A percentile compares a stretch with the other conserved stretches of the same genome.
Conservation (phyloP, 2,888 invertebrate species). For the Selenia dentaria region DNA sequence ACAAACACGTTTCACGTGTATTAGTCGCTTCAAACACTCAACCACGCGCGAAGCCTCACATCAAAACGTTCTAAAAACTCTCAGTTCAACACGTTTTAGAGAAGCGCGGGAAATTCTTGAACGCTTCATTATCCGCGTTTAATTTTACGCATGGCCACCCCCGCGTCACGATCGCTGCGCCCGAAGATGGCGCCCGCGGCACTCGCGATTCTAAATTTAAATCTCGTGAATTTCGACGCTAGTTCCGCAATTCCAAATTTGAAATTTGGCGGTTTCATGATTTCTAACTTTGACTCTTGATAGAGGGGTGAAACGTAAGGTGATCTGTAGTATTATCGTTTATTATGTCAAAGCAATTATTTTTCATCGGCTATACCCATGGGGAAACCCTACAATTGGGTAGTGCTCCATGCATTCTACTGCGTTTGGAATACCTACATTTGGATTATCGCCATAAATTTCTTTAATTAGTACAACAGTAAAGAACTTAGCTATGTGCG, state of each 20-base stretch:
- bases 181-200: slow-evolving; percentile 47
- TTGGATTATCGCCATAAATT: too few relatives aligned
- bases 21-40: slow-evolving; percentile 7
- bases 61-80: slow-evolving; percentile 29
- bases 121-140: slow-evolving; percentile 79
- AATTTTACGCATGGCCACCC: slow-evolving; percentile 82
- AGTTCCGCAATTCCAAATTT: slow-evolving; percentile 34
- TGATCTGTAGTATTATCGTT: slow-evolving; percentile 11
- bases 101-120: slow-evolving; percentile 32
- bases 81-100: slow-evolving; percentile 63
- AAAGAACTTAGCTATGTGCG: too few relatives aligned
- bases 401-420: too few relatives aligned
- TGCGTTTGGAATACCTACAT: too few relatives aligned
- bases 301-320: slow-evolving; percentile 17
- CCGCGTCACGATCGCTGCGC: slow-evolving; percentile 55
- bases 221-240: slow-evolving; percentile 51
- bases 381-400: too few relatives aligned
- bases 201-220: slow-evolving; percentile 53
- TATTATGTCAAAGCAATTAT: too few relatives aligned
- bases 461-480: too few relatives aligned
- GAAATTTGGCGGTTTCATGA: slow-evolving; percentile 28
- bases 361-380: too few relatives aligned
- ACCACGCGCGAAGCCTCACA: slow-evolving; percentile 9
- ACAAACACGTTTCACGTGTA: background rate
- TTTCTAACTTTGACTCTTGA: slow-evolving; percentile 24